A percentile compares a stretch with the other conserved stretches of the same genome.
Conservation (phyloP, 2,797 vertebrate genomes). For the Tragelaphus oryx region DNA sequence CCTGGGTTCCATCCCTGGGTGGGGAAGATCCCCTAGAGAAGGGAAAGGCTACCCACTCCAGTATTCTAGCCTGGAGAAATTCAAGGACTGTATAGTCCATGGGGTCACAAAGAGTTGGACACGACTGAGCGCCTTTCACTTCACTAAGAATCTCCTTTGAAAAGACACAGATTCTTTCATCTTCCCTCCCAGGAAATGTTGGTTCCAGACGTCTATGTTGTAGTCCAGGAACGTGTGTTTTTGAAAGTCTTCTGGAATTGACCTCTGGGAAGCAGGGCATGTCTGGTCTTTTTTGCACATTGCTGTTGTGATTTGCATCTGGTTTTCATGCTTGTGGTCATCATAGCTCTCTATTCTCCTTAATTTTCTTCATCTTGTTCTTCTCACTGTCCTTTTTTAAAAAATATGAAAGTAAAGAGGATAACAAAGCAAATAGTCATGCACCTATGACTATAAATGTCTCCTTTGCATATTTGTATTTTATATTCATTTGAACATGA, state of each 20-base stretch:
- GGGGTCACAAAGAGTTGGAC: neutral
- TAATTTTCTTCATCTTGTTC: neutral
- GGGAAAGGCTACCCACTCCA: neutral
- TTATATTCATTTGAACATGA: neutral
- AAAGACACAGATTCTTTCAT: neutral
- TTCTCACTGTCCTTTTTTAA: neutral
- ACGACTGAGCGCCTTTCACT: neutral
- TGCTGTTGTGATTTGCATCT: rapidly evolving
- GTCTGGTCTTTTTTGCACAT: neutral
- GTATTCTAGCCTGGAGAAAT: neutral
- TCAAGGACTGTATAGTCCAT: neutral
- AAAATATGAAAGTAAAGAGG: neutral
- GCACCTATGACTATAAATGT: neutral
- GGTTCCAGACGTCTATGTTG: neutral
- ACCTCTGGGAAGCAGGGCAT: rapidly evolving
- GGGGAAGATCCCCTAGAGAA: neutral
- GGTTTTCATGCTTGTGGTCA: rapidly evolving
- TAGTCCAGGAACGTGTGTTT: neutral
- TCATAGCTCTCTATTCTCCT: rapidly evolving
- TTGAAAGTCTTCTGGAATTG: neutral
- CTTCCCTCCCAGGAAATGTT: neutral
- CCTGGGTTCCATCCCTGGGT: neutral
- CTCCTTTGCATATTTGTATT: neutral
- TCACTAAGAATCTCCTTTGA: neutral
- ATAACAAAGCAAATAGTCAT: neutral